Conservation (phyloP, 2,888 invertebrate genomes). For the Drosophila cracens region DNA sequence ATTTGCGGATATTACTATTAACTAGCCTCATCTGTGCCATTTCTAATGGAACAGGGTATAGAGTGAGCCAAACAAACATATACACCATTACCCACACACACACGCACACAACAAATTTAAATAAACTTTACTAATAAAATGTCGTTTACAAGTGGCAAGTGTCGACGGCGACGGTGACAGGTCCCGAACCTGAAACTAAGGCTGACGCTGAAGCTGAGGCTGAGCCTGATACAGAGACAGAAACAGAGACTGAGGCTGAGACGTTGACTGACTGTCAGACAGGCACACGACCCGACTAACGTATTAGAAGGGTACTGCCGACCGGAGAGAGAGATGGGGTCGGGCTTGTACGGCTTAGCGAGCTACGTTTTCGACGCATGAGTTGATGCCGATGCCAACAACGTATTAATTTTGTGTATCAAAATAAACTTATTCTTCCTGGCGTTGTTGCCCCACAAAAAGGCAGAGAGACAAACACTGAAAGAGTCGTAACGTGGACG, state of each 20-base stretch:
- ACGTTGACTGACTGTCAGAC: slow-evolving; percentile 52
- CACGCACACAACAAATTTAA: slow-evolving; percentile 67
- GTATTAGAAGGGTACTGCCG: slow-evolving; percentile 27
- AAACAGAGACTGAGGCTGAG: slow-evolving; percentile 10
- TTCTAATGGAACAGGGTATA: background rate
- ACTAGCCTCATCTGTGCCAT: background rate
- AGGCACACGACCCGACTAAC: slow-evolving; percentile 34
- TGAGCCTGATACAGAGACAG: background rate
- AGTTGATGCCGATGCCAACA: slow-evolving; percentile 73
- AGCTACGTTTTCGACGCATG: slow-evolving; percentile 59
- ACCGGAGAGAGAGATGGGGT: background rate
- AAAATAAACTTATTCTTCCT: slow-evolving; percentile 76
- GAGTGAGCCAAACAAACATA: background rate
- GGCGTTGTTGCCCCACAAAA: slow-evolving; percentile 32
- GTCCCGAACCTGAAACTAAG: slow-evolving; percentile 24
- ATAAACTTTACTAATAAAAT: slow-evolving; percentile 80
- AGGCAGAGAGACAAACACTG: slow-evolving; percentile 45
- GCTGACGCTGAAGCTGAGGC: slow-evolving; percentile 8
- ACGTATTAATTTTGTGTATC: slow-evolving; percentile 80
- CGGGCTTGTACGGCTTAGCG: slow-evolving; percentile 9
- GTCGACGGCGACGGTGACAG: slow-evolving; percentile 60
- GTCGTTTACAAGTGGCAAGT: slow-evolving; percentile 79
- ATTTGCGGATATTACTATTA: background rate
- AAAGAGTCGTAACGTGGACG: slow-evolving; percentile 9
- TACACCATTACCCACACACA: slow-evolving; percentile 3